Percentiles rank a stretch among this genome's conserved stretches.
phyloP scores from a whole-genome alignment of 2,797 vertebrate genomes.

The Etheostoma perlongum region DNA sequence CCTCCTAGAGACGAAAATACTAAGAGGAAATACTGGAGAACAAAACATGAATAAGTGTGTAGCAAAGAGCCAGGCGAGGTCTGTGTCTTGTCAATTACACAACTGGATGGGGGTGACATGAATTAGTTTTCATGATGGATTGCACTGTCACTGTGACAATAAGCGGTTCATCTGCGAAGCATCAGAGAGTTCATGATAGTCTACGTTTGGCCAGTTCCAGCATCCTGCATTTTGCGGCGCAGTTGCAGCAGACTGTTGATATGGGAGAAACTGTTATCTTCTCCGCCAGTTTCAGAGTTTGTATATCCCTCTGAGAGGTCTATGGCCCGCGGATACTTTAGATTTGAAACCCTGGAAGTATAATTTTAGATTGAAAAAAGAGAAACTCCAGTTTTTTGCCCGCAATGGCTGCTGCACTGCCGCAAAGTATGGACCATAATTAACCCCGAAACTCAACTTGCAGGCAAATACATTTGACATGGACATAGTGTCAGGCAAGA shows the following conservation, averaged over 20 bases:
- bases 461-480: slow-evolving; percentile 20
- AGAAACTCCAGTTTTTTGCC: slow-evolving; percentile 18
- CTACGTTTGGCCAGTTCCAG: slow-evolving; percentile 1
- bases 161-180: slow-evolving; percentile 23
- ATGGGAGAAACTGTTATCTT: not conserved
- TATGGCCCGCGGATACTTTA: not conserved
- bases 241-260: not conserved
- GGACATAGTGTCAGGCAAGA: not conserved
- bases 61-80: not conserved
- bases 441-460: not conserved
- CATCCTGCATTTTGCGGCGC: not conserved
- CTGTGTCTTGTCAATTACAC: slow-evolving; percentile 3
- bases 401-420: slow-evolving; percentile 58
- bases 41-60: not conserved
- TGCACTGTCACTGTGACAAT: not conserved
- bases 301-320: not conserved
- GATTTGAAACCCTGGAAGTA: not conserved
- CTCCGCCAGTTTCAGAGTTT: not conserved
- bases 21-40: not conserved
- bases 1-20: slow-evolving; percentile 36
- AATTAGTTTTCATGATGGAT: slow-evolving; percentile 20
- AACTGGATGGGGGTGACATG: slow-evolving; percentile 27
- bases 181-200: slow-evolving; percentile 16
- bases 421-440: fast-evolving
- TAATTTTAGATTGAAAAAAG: slow-evolving; percentile 9